Evolutionary conservation across 2,113 vertebrate species (phyloP).

Genomic region (Spermophilus dauricus): DNA sequence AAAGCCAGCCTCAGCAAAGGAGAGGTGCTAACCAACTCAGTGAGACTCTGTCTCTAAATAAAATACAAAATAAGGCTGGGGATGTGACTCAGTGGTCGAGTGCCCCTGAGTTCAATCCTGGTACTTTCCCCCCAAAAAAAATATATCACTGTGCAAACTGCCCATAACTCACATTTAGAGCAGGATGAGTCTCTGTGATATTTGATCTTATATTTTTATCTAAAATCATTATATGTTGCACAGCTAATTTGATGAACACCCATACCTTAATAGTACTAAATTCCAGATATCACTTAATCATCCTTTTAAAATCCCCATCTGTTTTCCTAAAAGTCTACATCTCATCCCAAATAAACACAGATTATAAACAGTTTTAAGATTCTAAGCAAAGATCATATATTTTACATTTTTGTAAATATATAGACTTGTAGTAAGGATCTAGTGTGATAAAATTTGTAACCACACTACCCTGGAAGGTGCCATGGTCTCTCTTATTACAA

Average conservation of each 20-base stretch:
- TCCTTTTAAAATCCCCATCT: not conserved
- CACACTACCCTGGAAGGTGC: not conserved
- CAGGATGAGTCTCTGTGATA: not conserved
- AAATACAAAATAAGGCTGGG: too few species aligned
- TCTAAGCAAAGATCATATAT: not conserved
- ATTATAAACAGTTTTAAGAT: not conserved
- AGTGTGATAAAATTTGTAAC: not conserved
- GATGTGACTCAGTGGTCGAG: too few species aligned
- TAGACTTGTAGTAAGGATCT: not conserved
- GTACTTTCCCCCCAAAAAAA: too few species aligned
- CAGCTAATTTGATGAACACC: not conserved
- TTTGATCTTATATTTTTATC: not conserved
- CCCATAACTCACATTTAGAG: slow-evolving; percentile 11
- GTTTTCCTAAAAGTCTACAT: not conserved
- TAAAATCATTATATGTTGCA: not conserved
- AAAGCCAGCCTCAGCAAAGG: too few species aligned
- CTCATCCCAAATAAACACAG: not conserved
- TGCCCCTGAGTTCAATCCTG: too few species aligned
- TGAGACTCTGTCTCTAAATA: too few species aligned
- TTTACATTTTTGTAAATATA: not conserved
- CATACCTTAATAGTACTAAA: not conserved
- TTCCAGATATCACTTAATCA: not conserved
- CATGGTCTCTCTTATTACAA: too few species aligned
- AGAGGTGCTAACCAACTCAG: too few species aligned
- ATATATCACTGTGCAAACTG: not conserved